Conservation (phyloP, 2,797 vertebrate species). For the Oophaga sylvatica region DNA sequence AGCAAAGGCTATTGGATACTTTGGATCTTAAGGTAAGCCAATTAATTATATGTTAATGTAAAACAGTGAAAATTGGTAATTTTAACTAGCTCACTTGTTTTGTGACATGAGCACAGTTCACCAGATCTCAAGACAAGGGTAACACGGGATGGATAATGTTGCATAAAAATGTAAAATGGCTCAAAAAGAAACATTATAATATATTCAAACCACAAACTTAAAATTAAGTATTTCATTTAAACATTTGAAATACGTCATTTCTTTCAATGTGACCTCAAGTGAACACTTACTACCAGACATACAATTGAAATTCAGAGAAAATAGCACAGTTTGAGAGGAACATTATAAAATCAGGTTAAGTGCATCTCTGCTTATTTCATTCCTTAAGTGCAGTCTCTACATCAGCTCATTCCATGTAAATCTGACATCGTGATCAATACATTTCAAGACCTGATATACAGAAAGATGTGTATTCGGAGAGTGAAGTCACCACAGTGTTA, state of each 20-base stretch:
- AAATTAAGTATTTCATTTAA: background rate
- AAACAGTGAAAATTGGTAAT: background rate
- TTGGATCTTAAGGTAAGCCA: background rate
- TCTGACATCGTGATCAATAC: conserved; percentile 61
- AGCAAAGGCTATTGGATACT: too few relatives aligned
- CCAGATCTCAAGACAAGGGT: background rate
- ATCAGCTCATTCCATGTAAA: conserved; percentile 60
- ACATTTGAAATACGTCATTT: conserved; percentile 51
- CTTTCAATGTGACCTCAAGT: conserved; percentile 60
- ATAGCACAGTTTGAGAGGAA: conserved; percentile 57
- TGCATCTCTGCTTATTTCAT: conserved; percentile 61
- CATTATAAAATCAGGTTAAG: conserved; percentile 63
- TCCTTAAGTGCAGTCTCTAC: conserved; percentile 59
- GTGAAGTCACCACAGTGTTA: conserved; percentile 54
- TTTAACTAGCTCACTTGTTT: background rate
- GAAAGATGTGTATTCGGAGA: conserved; percentile 46
- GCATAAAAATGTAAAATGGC: background rate
- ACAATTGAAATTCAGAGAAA: conserved; percentile 62
- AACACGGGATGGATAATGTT: background rate
- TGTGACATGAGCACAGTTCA: background rate
- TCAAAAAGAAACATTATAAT: conserved; percentile 6
- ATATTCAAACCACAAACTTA: conserved; percentile 17
- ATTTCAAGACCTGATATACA: conserved; percentile 55
- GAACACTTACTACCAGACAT: conserved; percentile 58
- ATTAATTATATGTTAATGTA: background rate